Evolutionary conservation across 2,113 vertebrate genomes (phyloP).

Genomic region (Anoplopoma fimbria): DNA sequence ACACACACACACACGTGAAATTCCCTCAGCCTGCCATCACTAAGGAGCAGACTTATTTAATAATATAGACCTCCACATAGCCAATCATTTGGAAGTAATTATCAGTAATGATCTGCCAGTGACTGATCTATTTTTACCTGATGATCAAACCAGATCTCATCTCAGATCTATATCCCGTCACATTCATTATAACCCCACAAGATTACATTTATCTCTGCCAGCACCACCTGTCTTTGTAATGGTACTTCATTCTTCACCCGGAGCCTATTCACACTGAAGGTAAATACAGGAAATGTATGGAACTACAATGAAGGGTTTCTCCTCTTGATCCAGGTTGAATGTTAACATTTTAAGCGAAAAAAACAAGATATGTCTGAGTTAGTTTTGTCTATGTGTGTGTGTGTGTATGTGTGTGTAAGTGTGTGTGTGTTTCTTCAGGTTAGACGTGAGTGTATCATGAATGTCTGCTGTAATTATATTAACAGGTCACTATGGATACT

Average conservation of each 20-base stretch:
- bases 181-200: conserved; percentile 77
- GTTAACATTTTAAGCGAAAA: not conserved
- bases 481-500: not conserved
- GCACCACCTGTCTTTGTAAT: conserved; percentile 57
- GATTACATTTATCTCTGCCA: conserved; percentile 81
- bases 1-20: conserved; percentile 32
- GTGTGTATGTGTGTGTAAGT: conserved; percentile 6
- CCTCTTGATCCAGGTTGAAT: not conserved
- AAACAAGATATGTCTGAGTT: not conserved
- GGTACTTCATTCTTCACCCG: conserved; percentile 61
- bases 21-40: conserved; percentile 47
- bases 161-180: conserved; percentile 81
- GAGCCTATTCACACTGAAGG: conserved; percentile 46
- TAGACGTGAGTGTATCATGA: not conserved
- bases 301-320: not conserved
- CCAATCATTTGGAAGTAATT: conserved; percentile 79
- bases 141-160: conserved; percentile 81
- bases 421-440: conserved; percentile 8
- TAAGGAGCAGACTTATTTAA: conserved; percentile 69
- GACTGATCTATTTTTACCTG: conserved; percentile 85
- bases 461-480: not conserved
- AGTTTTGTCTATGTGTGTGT: not conserved
- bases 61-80: conserved; percentile 57
- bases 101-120: conserved; percentile 81
- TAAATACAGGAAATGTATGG: conserved; percentile 52